A percentile compares a stretch with the other conserved stretches of the same genome.
These are phyloP conservation scores for Leptodactylus fuscus DNA, from an alignment of 2,113 vertebrate genomes.

Conservation along the genomic window DNA sequence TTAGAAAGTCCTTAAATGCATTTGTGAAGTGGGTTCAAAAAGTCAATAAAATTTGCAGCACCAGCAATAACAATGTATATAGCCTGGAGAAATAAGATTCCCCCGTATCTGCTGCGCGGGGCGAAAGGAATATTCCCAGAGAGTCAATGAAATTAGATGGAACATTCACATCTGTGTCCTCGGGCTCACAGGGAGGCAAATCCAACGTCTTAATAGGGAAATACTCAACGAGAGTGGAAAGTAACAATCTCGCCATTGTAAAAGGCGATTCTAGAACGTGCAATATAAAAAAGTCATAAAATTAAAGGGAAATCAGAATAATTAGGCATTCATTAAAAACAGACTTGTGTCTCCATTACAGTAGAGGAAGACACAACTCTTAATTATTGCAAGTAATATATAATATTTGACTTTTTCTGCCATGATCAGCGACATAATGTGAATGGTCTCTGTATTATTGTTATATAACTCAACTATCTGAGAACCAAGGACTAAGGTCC, in stretches of 20 bases:
- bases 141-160: conserved; percentile 41
- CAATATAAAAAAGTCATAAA: conserved; percentile 31
- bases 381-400: too few relatives aligned
- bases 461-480: too few relatives aligned
- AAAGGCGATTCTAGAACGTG: conserved; percentile 22
- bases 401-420: too few relatives aligned
- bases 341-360: not conserved
- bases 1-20: conserved; percentile 39
- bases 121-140: conserved; percentile 48
- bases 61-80: conserved; percentile 28
- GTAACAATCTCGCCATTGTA: conserved; percentile 3
- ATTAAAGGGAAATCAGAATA: conserved; percentile 39
- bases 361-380: not conserved
- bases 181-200: conserved; percentile 21
- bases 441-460: too few relatives aligned
- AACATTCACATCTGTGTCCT: conserved; percentile 49
- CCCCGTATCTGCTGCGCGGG: conserved; percentile 12
- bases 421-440: too few relatives aligned
- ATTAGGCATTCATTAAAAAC: conserved; percentile 48
- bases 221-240: conserved; percentile 2
- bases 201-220: conserved; percentile 45
- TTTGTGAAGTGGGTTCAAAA: conserved; percentile 53
- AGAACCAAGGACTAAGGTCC: too few relatives aligned
- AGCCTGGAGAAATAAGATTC: conserved; percentile 36
- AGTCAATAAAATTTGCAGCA: conserved; percentile 49